These are phyloP conservation scores for Nerophis lumbriciformis DNA, from an alignment of 2,113 vertebrate genomes.

Conservation along the genomic window DNA sequence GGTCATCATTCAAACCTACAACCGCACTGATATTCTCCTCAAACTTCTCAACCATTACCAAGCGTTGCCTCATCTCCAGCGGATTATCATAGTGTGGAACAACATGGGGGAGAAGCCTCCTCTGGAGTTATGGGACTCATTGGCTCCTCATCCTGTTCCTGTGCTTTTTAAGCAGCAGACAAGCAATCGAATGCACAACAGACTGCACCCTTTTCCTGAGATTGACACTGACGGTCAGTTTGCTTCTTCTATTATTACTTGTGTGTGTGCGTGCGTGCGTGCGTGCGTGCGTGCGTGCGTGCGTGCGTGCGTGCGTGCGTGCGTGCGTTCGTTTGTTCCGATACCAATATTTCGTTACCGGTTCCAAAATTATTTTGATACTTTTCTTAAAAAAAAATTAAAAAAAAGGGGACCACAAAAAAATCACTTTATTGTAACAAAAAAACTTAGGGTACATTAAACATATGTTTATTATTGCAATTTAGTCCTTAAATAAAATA, in stretches of 20 bases:
- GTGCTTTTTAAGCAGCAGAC: conserved; percentile 86
- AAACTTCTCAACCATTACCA: conserved; percentile 93
- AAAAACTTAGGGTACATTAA: too few relatives aligned
- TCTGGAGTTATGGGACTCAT: conserved; percentile 79
- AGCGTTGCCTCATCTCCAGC: conserved; percentile 80
- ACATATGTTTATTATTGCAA: too few relatives aligned
- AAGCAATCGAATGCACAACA: conserved; percentile 85
- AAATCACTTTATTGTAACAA: too few relatives aligned
- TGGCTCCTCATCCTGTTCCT: conserved; percentile 86
- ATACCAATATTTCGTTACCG: too few relatives aligned
- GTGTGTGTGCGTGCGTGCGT: too few relatives aligned
- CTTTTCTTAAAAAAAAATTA: too few relatives aligned
- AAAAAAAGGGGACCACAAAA: too few relatives aligned
- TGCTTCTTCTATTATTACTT: neutral
- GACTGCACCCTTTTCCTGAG: conserved; percentile 85
- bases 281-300: too few relatives aligned
- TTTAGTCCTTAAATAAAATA: too few relatives aligned
- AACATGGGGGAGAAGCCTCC: conserved; percentile 82
- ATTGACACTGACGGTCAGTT: conserved; percentile 81
- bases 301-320: too few relatives aligned
- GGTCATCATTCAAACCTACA: conserved; percentile 89
- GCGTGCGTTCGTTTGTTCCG: too few relatives aligned
- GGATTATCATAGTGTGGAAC: conserved; percentile 90
- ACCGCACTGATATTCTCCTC: conserved; percentile 87
- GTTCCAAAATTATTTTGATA: too few relatives aligned